These are phyloP conservation scores for Orthosia gothica DNA, from an alignment of 2,888 invertebrate species.

Conservation along the genomic window DNA sequence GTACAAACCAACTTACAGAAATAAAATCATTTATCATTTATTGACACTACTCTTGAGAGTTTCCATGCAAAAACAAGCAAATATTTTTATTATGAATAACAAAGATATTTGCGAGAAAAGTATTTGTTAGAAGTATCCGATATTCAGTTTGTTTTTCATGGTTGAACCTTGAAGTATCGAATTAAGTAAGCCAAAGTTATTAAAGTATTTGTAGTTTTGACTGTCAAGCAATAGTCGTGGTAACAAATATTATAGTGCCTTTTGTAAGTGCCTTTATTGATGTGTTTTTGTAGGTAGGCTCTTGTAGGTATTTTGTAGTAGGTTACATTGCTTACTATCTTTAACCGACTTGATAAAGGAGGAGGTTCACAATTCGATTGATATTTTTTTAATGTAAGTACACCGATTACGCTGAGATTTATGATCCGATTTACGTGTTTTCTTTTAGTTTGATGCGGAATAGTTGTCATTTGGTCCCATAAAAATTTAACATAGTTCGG, in stretches of 20 bases:
- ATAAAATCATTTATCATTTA: too few species aligned
- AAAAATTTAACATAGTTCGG: too few species aligned
- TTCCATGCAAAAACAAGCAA: constrained; percentile 16
- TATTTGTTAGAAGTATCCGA: background rate
- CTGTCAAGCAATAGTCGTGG: background rate
- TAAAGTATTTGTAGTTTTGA: constrained; percentile 14
- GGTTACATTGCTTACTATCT: too few species aligned
- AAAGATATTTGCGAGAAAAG: constrained; percentile 10
- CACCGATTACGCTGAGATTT: too few species aligned
- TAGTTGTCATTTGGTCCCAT: too few species aligned
- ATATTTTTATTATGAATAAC: constrained; percentile 4
- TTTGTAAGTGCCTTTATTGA: background rate
- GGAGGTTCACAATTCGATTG: too few species aligned
- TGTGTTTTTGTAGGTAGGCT: background rate
- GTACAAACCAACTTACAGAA: too few species aligned
- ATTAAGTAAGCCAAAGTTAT: background rate
- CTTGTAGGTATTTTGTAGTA: background rate
- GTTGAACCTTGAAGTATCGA: background rate
- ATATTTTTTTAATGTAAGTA: too few species aligned
- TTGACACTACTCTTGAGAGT: too few species aligned
- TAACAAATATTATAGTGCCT: background rate
- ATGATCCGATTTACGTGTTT: too few species aligned
- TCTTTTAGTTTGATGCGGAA: too few species aligned
- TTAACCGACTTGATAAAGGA: too few species aligned
- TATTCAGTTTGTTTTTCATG: constrained; percentile 14